Evolutionary conservation across 1,140 invertebrate genomes (phyloP).

Genomic region (Aradophagus sp.): DNA sequence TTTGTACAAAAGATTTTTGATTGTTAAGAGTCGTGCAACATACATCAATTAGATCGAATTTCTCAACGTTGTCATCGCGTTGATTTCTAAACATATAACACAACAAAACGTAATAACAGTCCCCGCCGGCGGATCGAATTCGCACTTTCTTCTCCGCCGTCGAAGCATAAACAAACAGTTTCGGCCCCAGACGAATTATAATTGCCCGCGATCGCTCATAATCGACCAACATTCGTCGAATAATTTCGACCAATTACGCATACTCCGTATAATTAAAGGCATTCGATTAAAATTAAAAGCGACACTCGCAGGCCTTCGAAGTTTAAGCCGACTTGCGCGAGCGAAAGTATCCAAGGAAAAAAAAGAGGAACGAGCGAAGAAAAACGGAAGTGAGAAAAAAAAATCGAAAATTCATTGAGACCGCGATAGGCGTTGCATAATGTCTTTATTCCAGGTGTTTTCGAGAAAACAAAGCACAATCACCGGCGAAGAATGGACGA

Average conservation of each 20-base stretch:
- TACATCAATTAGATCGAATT: too few relatives aligned
- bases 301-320: too few relatives aligned
- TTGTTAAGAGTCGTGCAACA: too few relatives aligned
- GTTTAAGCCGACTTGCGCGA: not conserved
- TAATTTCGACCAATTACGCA: conserved; percentile 18
- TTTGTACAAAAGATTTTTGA: too few relatives aligned
- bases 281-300: conserved; percentile 5
- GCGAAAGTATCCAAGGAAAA: conserved; percentile 6
- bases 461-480: too few relatives aligned
- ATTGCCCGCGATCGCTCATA: conserved; percentile 16
- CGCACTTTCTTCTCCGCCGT: conserved; percentile 24
- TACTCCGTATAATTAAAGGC: conserved; percentile 8
- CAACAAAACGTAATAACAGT: too few relatives aligned
- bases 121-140: not conserved
- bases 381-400: not conserved
- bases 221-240: conserved; percentile 18
- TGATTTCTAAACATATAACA: too few relatives aligned
- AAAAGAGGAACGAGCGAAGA: not conserved
- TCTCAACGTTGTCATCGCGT: too few relatives aligned
- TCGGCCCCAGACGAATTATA: conserved; percentile 12
- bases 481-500: too few relatives aligned
- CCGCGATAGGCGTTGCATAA: too few relatives aligned
- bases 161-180: conserved; percentile 25
- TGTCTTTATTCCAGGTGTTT: too few relatives aligned
- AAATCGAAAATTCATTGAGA: too few relatives aligned